Evolutionary conservation across 1,140 invertebrate species (phyloP).

Genomic region (Drosophila kohkoa): DNA sequence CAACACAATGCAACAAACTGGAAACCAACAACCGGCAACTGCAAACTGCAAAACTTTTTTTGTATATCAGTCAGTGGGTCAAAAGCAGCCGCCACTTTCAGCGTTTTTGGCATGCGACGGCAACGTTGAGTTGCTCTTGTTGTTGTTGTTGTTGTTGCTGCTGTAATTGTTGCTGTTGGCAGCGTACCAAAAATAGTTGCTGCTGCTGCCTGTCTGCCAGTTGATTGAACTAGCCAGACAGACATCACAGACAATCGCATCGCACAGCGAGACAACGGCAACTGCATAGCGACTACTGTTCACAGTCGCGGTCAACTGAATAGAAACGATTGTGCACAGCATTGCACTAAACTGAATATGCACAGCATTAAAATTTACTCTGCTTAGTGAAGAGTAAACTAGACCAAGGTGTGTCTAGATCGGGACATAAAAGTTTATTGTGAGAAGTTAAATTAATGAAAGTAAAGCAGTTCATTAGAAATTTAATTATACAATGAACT

Average conservation of each 20-base stretch:
- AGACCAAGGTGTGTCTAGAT: too few relatives aligned
- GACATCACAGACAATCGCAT: constrained; percentile 31
- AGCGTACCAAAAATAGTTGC: constrained; percentile 74
- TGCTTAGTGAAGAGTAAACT: not conserved
- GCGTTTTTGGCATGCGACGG: constrained; percentile 75
- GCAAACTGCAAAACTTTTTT: constrained; percentile 43
- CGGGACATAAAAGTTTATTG: too few relatives aligned
- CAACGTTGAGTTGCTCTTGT: constrained; percentile 30
- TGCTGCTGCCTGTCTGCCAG: constrained; percentile 37
- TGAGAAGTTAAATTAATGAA: too few relatives aligned
- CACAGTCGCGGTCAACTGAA: constrained; percentile 30
- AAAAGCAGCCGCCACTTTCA: constrained; percentile 72
- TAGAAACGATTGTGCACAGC: constrained; percentile 34
- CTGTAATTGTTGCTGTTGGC: constrained; percentile 56
- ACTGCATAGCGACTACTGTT: constrained; percentile 33
- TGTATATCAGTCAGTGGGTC: constrained; percentile 80
- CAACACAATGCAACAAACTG: constrained; percentile 56
- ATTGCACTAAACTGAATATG: not conserved
- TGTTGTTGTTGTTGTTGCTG: constrained; percentile 34
- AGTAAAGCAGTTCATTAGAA: too few relatives aligned
- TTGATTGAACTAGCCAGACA: constrained; percentile 69
- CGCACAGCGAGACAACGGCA: constrained; percentile 8
- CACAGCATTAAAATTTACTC: too few relatives aligned
- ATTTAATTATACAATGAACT: too few relatives aligned
- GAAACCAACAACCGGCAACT: constrained; percentile 37